Evolutionary conservation across 2,888 invertebrate species (phyloP).

Genomic region (Harmothoe impar): DNA sequence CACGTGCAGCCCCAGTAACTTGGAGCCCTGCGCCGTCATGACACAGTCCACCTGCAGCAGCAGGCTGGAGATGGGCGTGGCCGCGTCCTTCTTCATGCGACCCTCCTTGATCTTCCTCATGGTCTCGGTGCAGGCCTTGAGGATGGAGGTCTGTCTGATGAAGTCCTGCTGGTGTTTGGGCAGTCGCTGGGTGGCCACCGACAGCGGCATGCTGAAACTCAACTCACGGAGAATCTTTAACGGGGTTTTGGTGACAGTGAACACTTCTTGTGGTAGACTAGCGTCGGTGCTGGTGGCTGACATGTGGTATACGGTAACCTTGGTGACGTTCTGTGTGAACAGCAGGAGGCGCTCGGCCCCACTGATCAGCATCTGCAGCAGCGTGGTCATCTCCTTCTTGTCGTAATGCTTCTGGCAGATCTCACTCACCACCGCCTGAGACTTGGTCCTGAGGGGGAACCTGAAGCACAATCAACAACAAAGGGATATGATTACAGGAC

Average conservation of each 20-base stretch:
- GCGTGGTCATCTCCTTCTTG: conserved; percentile 72
- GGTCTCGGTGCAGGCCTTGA: conserved; percentile 63
- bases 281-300: background rate
- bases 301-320: conserved; percentile 76
- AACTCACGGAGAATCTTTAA: conserved; percentile 70
- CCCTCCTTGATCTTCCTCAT: conserved; percentile 55
- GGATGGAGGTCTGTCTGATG: conserved; percentile 62
- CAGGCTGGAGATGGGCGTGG: conserved; percentile 5
- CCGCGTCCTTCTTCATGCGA: background rate
- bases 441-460: conserved; percentile 78
- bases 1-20: conserved; percentile 44
- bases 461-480: too few relatives aligned
- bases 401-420: conserved; percentile 76
- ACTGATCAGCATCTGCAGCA: conserved; percentile 75
- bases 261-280: conserved; percentile 61
- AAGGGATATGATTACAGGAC: too few relatives aligned
- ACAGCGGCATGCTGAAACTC: conserved; percentile 20
- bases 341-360: conserved; percentile 77
- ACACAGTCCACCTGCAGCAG: conserved; percentile 31
- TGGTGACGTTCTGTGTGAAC: conserved; percentile 79
- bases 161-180: conserved; percentile 56
- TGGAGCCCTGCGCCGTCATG: background rate
- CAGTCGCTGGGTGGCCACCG: conserved; percentile 60
- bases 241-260: conserved; percentile 68
- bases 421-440: conserved; percentile 77